These are phyloP conservation scores for Betta splendens DNA, from an alignment of 2,797 vertebrate genomes.

Conservation along the genomic window DNA sequence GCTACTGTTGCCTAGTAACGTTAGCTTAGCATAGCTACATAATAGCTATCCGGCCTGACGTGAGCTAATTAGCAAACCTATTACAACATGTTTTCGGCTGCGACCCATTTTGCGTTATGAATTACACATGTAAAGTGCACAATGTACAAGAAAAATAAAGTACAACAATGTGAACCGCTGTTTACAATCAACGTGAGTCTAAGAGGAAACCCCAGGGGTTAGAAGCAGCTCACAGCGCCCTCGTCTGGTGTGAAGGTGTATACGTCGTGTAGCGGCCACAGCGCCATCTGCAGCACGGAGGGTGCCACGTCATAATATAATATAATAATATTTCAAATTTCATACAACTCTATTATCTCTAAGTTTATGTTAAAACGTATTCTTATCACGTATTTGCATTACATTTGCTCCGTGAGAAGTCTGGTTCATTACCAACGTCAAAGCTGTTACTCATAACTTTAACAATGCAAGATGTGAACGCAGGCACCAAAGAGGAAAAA, in stretches of 20 bases:
- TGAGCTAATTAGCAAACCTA: not conserved
- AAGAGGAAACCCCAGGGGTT: not conserved
- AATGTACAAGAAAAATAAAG: not conserved
- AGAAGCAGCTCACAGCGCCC: constrained; percentile 29
- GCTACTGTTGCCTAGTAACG: not conserved
- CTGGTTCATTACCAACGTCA: too few relatives aligned
- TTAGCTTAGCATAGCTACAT: not conserved
- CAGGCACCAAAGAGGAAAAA: not conserved
- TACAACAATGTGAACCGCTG: constrained; percentile 1
- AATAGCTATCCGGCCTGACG: not conserved
- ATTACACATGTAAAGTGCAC: not conserved
- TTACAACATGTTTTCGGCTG: not conserved
- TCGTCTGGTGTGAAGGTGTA: constrained; percentile 37
- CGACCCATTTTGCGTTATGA: not conserved
- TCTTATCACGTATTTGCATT: not conserved
- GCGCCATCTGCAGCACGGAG: constrained; percentile 33
- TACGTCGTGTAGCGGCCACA: not conserved
- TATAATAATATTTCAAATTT: not conserved
- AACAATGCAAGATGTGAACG: not conserved
- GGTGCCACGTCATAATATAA: not conserved
- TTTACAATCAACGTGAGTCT: constrained; percentile 65
- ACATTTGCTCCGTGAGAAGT: not conserved
- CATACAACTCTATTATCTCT: not conserved
- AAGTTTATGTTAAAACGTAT: not conserved
- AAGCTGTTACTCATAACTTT: not conserved